Conservation (phyloP, 2,888 invertebrate genomes). For the Saturnia pavonia region DNA sequence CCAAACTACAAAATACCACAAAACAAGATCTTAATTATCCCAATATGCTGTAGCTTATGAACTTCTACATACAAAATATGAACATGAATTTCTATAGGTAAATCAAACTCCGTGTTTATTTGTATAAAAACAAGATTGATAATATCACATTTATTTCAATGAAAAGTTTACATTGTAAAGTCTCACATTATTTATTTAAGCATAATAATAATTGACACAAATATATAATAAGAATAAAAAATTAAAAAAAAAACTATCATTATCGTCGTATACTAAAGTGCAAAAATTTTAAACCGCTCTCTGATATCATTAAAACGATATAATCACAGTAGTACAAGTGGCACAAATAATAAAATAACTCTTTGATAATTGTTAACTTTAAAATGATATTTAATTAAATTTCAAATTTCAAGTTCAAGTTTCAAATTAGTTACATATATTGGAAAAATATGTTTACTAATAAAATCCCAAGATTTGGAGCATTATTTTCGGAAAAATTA, state of each 20-base stretch:
- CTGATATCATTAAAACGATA: neutral
- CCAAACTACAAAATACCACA: too few relatives aligned
- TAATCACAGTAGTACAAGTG: neutral
- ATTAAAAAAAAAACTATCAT: neutral
- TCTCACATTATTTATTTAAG: neutral
- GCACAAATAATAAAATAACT: neutral
- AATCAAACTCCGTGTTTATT: constrained; percentile 1
- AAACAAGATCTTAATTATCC: too few relatives aligned
- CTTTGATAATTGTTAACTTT: neutral
- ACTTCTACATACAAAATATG: neutral
- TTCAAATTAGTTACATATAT: too few relatives aligned
- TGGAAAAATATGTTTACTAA: neutral
- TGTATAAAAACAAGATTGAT: neutral
- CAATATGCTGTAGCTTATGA: too few relatives aligned
- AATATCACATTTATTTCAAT: constrained; percentile 2
- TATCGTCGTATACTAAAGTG: neutral
- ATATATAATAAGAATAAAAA: neutral
- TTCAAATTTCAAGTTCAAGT: too few relatives aligned
- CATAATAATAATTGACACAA: neutral
- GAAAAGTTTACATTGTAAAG: neutral
- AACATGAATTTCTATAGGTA: neutral
- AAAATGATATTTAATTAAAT: too few relatives aligned
- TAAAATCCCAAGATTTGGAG: neutral
- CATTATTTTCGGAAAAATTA: neutral
- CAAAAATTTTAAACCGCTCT: neutral